These are phyloP conservation scores for Trissolcus japonicus DNA, from an alignment of 2,888 invertebrate species.

Conservation along the genomic window DNA sequence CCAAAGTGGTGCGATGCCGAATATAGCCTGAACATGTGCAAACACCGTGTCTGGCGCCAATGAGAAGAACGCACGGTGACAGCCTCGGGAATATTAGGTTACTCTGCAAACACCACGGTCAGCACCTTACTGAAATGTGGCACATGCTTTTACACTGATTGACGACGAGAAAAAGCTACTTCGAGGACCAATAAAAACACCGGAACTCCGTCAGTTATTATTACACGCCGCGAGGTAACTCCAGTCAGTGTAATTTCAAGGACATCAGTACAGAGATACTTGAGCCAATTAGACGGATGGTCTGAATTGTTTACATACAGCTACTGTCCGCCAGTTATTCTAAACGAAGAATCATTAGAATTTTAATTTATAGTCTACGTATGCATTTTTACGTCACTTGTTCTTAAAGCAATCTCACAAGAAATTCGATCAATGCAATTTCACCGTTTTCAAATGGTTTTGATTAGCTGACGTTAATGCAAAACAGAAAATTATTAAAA, in stretches of 20 bases:
- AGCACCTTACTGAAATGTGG: constrained; percentile 73
- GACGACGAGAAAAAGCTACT: constrained; percentile 57
- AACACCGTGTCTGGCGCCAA: constrained; percentile 71
- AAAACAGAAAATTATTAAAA: no score
- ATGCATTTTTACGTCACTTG: neutral
- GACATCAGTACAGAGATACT: constrained; percentile 16
- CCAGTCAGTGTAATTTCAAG: constrained; percentile 30
- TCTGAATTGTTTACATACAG: constrained; percentile 43
- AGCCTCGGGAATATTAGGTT: constrained; percentile 72
- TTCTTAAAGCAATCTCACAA: neutral
- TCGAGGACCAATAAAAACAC: constrained; percentile 51
- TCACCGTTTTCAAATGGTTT: no score
- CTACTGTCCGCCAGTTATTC: constrained; percentile 17
- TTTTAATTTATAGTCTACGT: constrained; percentile 14
- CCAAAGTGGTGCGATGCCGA: constrained; percentile 60
- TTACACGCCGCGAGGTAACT: constrained; percentile 28
- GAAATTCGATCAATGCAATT: neutral
- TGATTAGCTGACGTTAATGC: no score
- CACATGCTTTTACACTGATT: constrained; percentile 64
- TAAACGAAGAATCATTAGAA: constrained; percentile 24
- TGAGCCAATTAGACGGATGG: constrained; percentile 27
- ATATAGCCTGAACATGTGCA: constrained; percentile 68
- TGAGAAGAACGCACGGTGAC: constrained; percentile 62
- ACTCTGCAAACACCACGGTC: constrained; percentile 73
- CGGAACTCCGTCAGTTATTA: constrained; percentile 34